Evolutionary conservation across 2,888 invertebrate species (phyloP).

Genomic region (Ochropacha duplaris): DNA sequence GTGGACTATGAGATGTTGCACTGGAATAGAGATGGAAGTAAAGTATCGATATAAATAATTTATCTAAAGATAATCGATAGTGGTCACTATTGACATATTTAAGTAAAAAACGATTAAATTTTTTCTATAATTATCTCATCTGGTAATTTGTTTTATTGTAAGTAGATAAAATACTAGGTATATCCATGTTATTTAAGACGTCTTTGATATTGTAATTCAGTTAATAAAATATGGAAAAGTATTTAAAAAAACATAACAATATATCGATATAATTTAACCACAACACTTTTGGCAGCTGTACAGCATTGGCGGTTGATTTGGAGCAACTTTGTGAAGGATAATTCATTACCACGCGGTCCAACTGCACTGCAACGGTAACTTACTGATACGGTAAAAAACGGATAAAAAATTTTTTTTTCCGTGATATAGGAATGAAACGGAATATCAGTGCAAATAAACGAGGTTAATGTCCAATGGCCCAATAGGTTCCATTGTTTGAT

Average conservation of each 20-base stretch:
- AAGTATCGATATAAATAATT: not conserved
- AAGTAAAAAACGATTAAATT: no score
- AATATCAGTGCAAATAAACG: no score
- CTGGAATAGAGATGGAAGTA: not conserved
- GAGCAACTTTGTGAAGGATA: conserved; percentile 22
- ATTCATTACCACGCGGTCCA: conserved; percentile 34
- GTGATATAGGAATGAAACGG: not conserved
- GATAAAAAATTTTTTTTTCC: no score
- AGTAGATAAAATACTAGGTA: no score
- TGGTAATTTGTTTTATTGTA: no score
- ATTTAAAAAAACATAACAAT: no score
- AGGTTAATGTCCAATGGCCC: no score
- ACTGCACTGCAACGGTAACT: conserved; percentile 29
- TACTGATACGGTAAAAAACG: conserved; percentile 16
- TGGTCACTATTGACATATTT: no score
- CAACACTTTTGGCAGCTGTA: conserved; percentile 36
- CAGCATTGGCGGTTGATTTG: conserved; percentile 15
- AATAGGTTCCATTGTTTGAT: no score
- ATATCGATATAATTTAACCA: conserved; percentile 19
- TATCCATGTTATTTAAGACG: no score
- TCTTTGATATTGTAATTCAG: not conserved
- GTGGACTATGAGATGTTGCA: conserved; percentile 11
- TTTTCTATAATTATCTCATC: no score
- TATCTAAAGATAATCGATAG: no score
- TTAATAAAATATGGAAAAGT: not conserved